Evolutionary conservation across 1,140 invertebrate genomes (phyloP).

Genomic region (Meloidogyne floridensis): DNA sequence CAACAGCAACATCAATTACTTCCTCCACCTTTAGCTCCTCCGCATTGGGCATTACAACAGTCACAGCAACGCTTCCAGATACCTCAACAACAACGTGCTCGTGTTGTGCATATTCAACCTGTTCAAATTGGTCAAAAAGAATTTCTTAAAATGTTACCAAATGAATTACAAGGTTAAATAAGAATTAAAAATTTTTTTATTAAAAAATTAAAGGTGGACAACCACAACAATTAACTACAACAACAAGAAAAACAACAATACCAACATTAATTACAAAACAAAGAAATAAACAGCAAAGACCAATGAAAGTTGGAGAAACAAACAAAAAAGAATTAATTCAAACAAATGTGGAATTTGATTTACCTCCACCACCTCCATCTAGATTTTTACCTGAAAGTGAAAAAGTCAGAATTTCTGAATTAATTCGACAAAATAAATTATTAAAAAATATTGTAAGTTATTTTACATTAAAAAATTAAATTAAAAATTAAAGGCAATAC

Average conservation of each 20-base stretch:
- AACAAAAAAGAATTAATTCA: conserved; percentile 7
- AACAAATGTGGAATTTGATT: conserved; percentile 2
- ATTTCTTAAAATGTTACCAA: not conserved
- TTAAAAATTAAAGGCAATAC: not conserved
- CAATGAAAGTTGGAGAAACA: not conserved
- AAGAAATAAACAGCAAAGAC: not conserved
- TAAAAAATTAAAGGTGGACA: not conserved
- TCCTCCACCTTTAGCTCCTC: not conserved
- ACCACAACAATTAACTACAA: not conserved
- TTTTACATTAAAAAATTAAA: not conserved
- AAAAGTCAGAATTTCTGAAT: conserved; percentile 12
- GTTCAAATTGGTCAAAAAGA: not conserved
- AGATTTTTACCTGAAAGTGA: conserved; percentile 24
- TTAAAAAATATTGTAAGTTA: not conserved
- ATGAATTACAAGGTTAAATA: not conserved
- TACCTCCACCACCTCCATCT: conserved; percentile 20
- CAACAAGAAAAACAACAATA: not conserved
- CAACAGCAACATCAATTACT: not conserved
- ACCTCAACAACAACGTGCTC: not conserved
- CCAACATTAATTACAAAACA: conserved; percentile 1
- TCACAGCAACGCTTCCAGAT: not conserved
- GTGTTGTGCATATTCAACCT: not conserved
- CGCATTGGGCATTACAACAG: not conserved
- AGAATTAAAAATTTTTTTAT: not conserved
- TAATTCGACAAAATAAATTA: not conserved